Evolutionary conservation across 1,140 invertebrate genomes (phyloP).

Genomic region (Diplogasteroides magnus): DNA sequence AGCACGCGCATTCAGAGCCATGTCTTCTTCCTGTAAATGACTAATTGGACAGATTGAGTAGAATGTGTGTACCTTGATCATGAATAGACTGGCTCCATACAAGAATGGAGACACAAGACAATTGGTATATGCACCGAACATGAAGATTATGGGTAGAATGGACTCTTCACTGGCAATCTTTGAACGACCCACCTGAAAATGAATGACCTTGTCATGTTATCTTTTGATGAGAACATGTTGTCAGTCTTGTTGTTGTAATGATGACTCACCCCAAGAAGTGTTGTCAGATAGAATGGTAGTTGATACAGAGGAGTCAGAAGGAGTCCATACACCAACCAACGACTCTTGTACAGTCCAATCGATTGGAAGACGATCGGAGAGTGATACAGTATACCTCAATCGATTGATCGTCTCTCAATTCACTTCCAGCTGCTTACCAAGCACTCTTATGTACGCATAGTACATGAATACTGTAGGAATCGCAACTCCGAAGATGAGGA

Average conservation of each 20-base stretch:
- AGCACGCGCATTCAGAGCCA: slow-evolving; percentile 52
- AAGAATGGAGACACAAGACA: slow-evolving; percentile 47
- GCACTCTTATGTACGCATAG: slow-evolving; percentile 52
- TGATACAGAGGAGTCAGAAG: slow-evolving; percentile 54
- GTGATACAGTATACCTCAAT: slow-evolving; percentile 44
- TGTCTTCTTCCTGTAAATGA: slow-evolving; percentile 43
- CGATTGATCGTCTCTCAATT: background rate
- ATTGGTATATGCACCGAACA: slow-evolving; percentile 46
- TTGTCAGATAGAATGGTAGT: slow-evolving; percentile 47
- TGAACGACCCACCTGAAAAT: too few relatives aligned
- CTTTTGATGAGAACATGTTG: background rate
- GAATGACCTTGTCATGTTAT: too few relatives aligned
- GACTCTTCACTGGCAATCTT: slow-evolving; percentile 1
- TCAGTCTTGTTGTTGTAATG: slow-evolving; percentile 17
- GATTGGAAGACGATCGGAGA: slow-evolving; percentile 53
- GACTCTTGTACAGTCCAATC: slow-evolving; percentile 51
- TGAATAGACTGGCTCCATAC: slow-evolving; percentile 47
- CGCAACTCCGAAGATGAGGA: slow-evolving; percentile 50
- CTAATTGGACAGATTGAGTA: background rate
- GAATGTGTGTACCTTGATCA: slow-evolving; percentile 39
- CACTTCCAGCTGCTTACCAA: slow-evolving; percentile 16
- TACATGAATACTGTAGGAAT: slow-evolving; percentile 47
- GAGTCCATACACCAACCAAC: slow-evolving; percentile 52
- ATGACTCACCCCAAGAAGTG: slow-evolving; percentile 36
- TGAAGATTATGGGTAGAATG: slow-evolving; percentile 39